Percentiles rank a stretch among this genome's conserved stretches.
These are phyloP conservation scores for Spodoptera picta DNA, from an alignment of 2,888 invertebrate genomes.

Conservation along the genomic window DNA sequence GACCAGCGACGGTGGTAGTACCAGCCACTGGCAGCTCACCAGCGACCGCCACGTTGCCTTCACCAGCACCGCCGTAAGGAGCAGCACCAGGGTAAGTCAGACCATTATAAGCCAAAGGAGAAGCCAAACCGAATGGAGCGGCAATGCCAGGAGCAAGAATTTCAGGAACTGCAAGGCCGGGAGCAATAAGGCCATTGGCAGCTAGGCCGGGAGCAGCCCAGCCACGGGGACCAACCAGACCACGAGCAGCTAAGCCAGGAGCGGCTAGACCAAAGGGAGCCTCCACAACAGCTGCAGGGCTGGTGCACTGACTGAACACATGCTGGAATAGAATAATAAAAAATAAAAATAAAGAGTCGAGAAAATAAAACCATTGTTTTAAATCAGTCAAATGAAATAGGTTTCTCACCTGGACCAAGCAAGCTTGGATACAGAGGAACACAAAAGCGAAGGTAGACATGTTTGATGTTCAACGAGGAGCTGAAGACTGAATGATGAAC, in stretches of 20 bases:
- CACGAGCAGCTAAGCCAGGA: slow-evolving; percentile 4
- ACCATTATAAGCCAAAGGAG: slow-evolving; percentile 1
- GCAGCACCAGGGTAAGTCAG: slow-evolving; percentile 24
- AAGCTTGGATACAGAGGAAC: slow-evolving; percentile 62
- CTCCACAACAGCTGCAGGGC: slow-evolving; percentile 36
- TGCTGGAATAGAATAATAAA: slow-evolving; percentile 11
- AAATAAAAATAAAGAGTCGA: neutral
- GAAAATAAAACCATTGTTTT: neutral
- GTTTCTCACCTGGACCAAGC: slow-evolving; percentile 60
- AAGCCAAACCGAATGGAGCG: neutral
- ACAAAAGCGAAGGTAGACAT: slow-evolving; percentile 60
- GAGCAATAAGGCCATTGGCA: neutral
- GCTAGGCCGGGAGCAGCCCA: slow-evolving; percentile 15
- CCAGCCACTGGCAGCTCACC: slow-evolving; percentile 62
- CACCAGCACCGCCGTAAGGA: slow-evolving; percentile 54
- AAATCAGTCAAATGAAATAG: neutral
- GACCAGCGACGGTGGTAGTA: slow-evolving; percentile 57
- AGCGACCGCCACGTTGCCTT: slow-evolving; percentile 58
- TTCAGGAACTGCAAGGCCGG: neutral
- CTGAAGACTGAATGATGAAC: slow-evolving; percentile 29
- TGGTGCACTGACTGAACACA: slow-evolving; percentile 38
- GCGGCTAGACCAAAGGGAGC: slow-evolving; percentile 7
- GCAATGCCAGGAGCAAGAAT: neutral
- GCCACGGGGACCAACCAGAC: slow-evolving; percentile 18
- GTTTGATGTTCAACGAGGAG: slow-evolving; percentile 30